phyloP scores from a whole-genome alignment of 2,797 vertebrate species.

The Alfaro cultratus region DNA sequence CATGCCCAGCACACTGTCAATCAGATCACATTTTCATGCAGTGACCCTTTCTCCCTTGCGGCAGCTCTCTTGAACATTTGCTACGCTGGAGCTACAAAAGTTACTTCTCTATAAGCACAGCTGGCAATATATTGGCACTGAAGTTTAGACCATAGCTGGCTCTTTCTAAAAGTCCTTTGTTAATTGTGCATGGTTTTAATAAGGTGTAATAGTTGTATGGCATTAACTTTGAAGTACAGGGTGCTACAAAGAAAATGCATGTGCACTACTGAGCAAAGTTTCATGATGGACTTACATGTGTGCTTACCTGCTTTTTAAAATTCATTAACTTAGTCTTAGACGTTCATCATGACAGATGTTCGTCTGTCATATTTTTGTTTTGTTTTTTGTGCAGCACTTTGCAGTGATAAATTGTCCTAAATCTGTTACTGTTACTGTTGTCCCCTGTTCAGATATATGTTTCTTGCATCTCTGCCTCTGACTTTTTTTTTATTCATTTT shows the following conservation, averaged over 20 bases:
- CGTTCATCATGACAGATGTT: no score
- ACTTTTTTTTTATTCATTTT: slow-evolving; percentile 34
- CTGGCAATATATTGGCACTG: slow-evolving; percentile 31
- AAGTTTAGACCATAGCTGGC: slow-evolving; percentile 40
- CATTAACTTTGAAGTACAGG: slow-evolving; percentile 33
- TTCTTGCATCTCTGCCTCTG: slow-evolving; percentile 64
- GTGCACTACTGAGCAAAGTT: slow-evolving; percentile 19
- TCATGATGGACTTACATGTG: slow-evolving; percentile 15
- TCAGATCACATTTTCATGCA: slow-evolving; percentile 44
- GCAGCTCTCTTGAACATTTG: slow-evolving; percentile 30
- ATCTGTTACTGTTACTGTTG: slow-evolving; percentile 64
- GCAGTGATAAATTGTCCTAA: slow-evolving; percentile 45
- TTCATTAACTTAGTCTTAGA: slow-evolving; percentile 1
- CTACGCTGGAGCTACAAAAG: slow-evolving; percentile 37
- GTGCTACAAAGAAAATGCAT: slow-evolving; percentile 29
- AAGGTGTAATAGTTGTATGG: slow-evolving; percentile 18
- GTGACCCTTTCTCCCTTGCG: slow-evolving; percentile 42
- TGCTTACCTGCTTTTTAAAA: slow-evolving; percentile 25
- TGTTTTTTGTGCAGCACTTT: slow-evolving; percentile 24
- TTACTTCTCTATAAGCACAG: slow-evolving; percentile 50
- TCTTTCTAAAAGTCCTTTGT: slow-evolving; percentile 46
- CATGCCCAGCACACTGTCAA: slow-evolving; percentile 43
- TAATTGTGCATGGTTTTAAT: slow-evolving; percentile 41
- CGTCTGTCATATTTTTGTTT: slow-evolving; percentile 25
- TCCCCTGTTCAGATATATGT: slow-evolving; percentile 60